Base-by-base conservation (phyloP, 2,113 vertebrate species). In the Corythornis vintsioides region DNA sequence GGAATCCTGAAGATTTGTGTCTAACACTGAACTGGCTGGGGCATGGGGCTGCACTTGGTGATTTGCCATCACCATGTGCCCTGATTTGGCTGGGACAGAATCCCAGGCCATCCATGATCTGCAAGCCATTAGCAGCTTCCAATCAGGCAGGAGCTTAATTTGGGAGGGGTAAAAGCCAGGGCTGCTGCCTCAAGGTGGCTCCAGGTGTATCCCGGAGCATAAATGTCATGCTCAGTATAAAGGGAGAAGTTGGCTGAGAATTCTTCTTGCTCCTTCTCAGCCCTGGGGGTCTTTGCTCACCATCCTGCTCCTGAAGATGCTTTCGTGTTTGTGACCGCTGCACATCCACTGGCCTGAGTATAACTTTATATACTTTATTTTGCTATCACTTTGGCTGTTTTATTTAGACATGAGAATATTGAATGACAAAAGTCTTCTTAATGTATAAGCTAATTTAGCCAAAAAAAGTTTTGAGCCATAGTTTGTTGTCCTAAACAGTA, bases 31-130 rank as follows among this genome's bases (percentile, higher is more conserved):
- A 7, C 11, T 4, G 28, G 10, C 19, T 26, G 33, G 50, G n/a
- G 55, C 72, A 59, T 14, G 29, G 63, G 35, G 50, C 76, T 67
- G 21, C 13, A 0, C 13, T 33, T 63, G 43, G 20, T 0, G 0
- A 4, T 38, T 87, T 42, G 20, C 42, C 77, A 60, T 52, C 35
- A 3, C n/a, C 10, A 4, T 0, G 13, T 40, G 60, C 18, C 60
- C 60, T 61, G 24, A 22, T 61, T 61, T 40, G 25, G 35, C 35
- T 61, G 59, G 33, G n/a, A 38, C 29, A 56, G 55, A 29, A 31
- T 56, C 55, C 29, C 29, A 29, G 55, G 55, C 55, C 55, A 56
- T 31, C 29, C 55, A 56, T n/a, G 55, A 31, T 56, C 55, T 56
- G 29, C 55, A 56, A 29, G 53, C 28, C 16, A 26, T 61, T 14